Base-by-base conservation (phyloP, 2,888 invertebrate species). In the Andrena fulva region DNA sequence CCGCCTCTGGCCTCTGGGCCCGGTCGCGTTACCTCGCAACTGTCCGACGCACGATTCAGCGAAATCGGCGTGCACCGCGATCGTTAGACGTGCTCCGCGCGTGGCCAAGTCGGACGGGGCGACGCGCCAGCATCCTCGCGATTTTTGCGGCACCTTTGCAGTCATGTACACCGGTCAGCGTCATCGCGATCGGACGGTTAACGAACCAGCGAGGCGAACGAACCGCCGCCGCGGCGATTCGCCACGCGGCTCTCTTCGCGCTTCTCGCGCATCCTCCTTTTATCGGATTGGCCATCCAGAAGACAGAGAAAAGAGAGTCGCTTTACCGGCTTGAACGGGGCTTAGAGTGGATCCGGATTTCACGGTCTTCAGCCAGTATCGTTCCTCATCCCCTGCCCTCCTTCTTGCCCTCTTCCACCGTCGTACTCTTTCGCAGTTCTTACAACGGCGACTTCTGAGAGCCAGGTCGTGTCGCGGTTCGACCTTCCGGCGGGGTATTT, bases 321-420 rank as follows among this genome's bases (percentile, higher is more conserved):
- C 87, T 77, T 78, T 71, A 80, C 82, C 76, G 73, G 80, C 76
- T 82, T 12, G 85, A 78, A 87, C 84, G 72, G 77, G 75, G 84
- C 85, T 88, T 84, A 85, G 79, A 84, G 82, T 76, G 87, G 88
- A 88, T 87, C 85, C 85, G 85, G 88, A 88, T 88, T 88, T 88
- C 87, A 88, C 88, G 88, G 87, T 88, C 87, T 88, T 88, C 88
- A 86, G 84, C 76, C 87, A 81, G 88, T 88, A 88, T 87, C 88
- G 88, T 88, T 84, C 81, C 71, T 62, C 80, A 66, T 66, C 59
- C 67, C 35, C 33, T 74, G 68, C 33, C 72, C 76, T 67, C 48
- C 63, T 78, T 70, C 70, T 59, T 60, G 16, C 42, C 56, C 67
- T 60, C 67, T 48, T 72, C 69, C 52, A 48, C 69, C 67, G 54